Evolutionary conservation across 2,113 vertebrate genomes (phyloP), one percentile per base, ranked within the genome.

Genomic region (Mobula birostris): DNA sequence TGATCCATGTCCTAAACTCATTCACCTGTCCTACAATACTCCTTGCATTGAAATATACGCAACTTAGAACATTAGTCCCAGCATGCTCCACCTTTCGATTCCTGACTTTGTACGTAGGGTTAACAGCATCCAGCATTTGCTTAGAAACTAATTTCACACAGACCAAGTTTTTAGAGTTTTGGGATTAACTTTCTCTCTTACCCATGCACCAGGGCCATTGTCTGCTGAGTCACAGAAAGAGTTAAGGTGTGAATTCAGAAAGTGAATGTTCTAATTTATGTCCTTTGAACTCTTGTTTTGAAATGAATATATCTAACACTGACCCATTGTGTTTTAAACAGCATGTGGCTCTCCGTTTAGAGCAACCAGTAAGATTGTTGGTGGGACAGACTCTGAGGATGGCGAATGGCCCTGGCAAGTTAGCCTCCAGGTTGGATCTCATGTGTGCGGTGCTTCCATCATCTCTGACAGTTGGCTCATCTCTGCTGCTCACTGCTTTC

Each of bases 381-480:
- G 95, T 17, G 96, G 96, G 40, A 94, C 63, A 66, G 95, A 96
- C 12, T 94, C 96, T 14, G 90, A 40, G 6, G 94, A 94, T 0
- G 96, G 96, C 24, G 95, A 96, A 77, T 96, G 96, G 95, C 96
- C 95, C 0, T 96, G 96, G 96, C 96, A 97, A 93, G 95, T 95
- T 48, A 96, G 95, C 95, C 21, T 96, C 70, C 95, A 95, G 94
- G 94, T 74, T 0, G 94, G 95, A 61, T 56, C 0, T 2, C 96
- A 96, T 4, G 72, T 96, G 74, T 96, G 96, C 8, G 96, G 95
- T 74, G 95, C 94, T 9, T 96, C 95, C 0, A 96, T 97, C 83
- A 36, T 96, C n/a, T 94, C 95, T 2, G 94, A 94, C 0, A 94
- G 94, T 32, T 96, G 96, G 96, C 95, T 96, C 70, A 94, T 96